These are phyloP conservation scores for Halichondria panicea DNA, from an alignment of 37 sponge, comb jelly and placozoan species.

Conservation along the genomic window DNA sequence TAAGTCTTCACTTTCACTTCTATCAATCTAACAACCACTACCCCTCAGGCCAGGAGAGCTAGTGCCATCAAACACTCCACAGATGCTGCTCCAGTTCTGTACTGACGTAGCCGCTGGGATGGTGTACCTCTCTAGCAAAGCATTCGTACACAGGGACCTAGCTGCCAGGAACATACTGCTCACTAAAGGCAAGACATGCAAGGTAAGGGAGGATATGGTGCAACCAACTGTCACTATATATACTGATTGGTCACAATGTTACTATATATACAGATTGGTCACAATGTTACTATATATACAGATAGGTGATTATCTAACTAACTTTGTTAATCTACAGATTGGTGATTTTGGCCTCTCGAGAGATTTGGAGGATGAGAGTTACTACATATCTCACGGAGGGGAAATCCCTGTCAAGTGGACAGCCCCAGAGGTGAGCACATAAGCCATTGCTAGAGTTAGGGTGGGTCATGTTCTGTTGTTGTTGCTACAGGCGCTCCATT, in stretches of 20 bases:
- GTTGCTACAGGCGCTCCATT: slow-evolving; percentile 10
- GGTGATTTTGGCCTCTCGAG: slow-evolving; percentile 72
- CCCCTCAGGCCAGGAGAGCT: slow-evolving; percentile 28
- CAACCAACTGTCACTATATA: too few species aligned
- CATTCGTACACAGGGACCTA: slow-evolving; percentile 68
- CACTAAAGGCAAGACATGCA: slow-evolving; percentile 43
- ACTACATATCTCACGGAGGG: slow-evolving; percentile 49
- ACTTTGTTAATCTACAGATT: slow-evolving; percentile 23
- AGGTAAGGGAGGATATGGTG: slow-evolving; percentile 14
- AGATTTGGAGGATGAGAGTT: slow-evolving; percentile 43
- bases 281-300: background rate
- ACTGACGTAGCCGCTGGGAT: slow-evolving; percentile 58
- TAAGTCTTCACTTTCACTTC: slow-evolving; percentile 2
- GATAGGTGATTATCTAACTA: background rate
- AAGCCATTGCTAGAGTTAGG: background rate
- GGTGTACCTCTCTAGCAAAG: slow-evolving; percentile 56
- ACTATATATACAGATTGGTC: too few species aligned
- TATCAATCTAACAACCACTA: background rate
- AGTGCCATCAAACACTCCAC: slow-evolving; percentile 2
- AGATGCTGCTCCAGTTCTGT: slow-evolving; percentile 30
- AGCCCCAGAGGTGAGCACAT: slow-evolving; percentile 57
- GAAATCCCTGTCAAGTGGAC: slow-evolving; percentile 64
- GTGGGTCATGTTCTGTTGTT: background rate
- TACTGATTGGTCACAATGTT: too few species aligned
- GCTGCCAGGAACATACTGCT: slow-evolving; percentile 72